Evolutionary conservation across 2,113 vertebrate genomes (phyloP).

Genomic region (Triplophysa siluroides): DNA sequence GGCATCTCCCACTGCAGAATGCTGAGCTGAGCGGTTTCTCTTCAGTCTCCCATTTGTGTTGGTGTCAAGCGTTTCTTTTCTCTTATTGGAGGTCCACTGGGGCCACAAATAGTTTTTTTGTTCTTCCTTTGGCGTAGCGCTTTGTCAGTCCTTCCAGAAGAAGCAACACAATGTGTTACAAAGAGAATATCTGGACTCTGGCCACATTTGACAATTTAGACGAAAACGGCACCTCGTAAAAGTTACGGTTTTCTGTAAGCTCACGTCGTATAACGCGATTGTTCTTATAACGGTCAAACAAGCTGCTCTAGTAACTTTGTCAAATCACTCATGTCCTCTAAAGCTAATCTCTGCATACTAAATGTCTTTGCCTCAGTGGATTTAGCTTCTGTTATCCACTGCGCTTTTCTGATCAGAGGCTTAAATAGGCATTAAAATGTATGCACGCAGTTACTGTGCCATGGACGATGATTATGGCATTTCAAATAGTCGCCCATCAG

Average conservation of each 20-base stretch:
- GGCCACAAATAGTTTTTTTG: not conserved
- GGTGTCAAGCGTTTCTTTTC: not conserved
- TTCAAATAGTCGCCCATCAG: not conserved
- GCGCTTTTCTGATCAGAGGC: not conserved
- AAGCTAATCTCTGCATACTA: conserved; percentile 24
- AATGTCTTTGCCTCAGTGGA: not conserved
- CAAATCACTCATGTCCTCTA: not conserved
- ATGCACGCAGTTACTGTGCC: not conserved
- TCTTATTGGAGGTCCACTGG: not conserved
- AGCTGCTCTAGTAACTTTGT: conserved; percentile 11
- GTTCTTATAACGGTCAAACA: conserved; percentile 9
- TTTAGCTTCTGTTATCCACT: conserved; percentile 12
- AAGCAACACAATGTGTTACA: not conserved
- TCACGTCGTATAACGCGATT: not conserved
- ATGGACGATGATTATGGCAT: not conserved
- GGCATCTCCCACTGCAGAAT: not conserved
- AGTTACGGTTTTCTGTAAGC: too few species aligned
- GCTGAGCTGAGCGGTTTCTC: not conserved
- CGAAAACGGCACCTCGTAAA: too few species aligned
- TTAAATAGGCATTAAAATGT: not conserved
- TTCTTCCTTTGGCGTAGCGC: too few species aligned
- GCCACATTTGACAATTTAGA: not conserved
- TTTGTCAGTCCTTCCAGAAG: not conserved
- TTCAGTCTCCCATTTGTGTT: not conserved
- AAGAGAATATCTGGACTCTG: not conserved